phyloP scores from a whole-genome alignment of 1,140 invertebrate species.

The Epicauta chinensis region DNA sequence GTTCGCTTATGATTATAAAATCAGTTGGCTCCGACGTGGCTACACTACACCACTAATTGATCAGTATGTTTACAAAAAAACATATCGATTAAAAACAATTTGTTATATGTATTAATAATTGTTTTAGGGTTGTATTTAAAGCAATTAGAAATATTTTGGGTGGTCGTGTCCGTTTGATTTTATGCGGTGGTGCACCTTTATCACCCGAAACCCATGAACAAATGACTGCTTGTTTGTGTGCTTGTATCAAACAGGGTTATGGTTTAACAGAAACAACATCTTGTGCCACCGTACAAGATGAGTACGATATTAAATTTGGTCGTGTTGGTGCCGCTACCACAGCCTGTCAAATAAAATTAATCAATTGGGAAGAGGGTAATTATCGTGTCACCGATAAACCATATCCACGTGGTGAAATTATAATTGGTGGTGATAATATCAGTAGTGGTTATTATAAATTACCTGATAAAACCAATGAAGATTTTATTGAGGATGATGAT shows the following conservation, averaged over 20 bases:
- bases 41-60: slow-evolving; percentile 81
- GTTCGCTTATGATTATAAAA: slow-evolving; percentile 89
- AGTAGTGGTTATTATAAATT: slow-evolving; percentile 93
- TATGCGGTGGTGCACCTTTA: slow-evolving; percentile 90
- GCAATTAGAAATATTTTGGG: slow-evolving; percentile 78
- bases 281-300: slow-evolving; percentile 83
- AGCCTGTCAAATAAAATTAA: slow-evolving; percentile 77
- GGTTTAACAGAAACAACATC: slow-evolving; percentile 96
- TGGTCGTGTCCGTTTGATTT: slow-evolving; percentile 76
- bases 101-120: background rate
- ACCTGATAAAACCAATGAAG: slow-evolving; percentile 80
- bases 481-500: slow-evolving; percentile 79
- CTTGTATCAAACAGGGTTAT: slow-evolving; percentile 89
- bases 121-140: slow-evolving; percentile 64
- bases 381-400: slow-evolving; percentile 88
- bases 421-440: slow-evolving; percentile 87
- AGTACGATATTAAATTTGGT: slow-evolving; percentile 67
- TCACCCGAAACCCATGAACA: slow-evolving; percentile 94
- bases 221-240: slow-evolving; percentile 88
- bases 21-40: slow-evolving; percentile 74
- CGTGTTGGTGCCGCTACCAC: slow-evolving; percentile 86
- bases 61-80: slow-evolving; percentile 39
- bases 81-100: slow-evolving; percentile 1
- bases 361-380: slow-evolving; percentile 93
- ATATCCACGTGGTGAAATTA: slow-evolving; percentile 85